These are phyloP conservation scores for Fistularia commersonii DNA, from an alignment of 2,797 vertebrate species.

Conservation along the genomic window DNA sequence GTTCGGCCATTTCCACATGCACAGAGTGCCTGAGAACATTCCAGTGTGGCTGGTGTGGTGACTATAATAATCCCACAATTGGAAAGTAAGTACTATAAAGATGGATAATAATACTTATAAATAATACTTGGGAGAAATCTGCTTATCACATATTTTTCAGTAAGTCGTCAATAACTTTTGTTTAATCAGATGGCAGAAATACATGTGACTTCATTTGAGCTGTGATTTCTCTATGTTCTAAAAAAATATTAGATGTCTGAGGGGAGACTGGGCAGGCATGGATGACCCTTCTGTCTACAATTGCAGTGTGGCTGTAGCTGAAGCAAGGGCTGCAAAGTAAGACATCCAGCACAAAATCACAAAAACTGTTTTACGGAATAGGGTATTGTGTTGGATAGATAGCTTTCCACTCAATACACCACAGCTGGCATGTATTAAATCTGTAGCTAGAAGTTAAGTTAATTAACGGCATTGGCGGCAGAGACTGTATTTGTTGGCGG, in stretches of 20 bases:
- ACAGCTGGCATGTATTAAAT: no score
- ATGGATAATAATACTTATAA: background rate
- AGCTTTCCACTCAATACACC: no score
- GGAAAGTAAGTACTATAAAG: slow-evolving; percentile 76
- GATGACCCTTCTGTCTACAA: slow-evolving; percentile 75
- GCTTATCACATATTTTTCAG: no score
- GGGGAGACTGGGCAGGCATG: slow-evolving; percentile 86
- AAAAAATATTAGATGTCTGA: slow-evolving; percentile 78
- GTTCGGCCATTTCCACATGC: slow-evolving; percentile 79
- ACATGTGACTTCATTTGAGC: no score
- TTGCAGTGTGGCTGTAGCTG: slow-evolving; percentile 84
- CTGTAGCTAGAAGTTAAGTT: no score
- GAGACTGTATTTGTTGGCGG: no score
- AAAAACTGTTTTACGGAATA: background rate
- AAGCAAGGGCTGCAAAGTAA: slow-evolving; percentile 75
- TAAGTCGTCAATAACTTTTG: no score
- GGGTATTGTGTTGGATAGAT: background rate
- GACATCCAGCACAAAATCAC: background rate
- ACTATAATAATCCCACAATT: slow-evolving; percentile 88
- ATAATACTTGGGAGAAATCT: background rate
- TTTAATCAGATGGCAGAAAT: no score
- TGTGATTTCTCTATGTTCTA: no score
- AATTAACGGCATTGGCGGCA: no score
- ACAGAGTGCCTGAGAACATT: slow-evolving; percentile 86
- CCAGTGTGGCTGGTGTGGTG: slow-evolving; percentile 93